These are phyloP conservation scores for Oryzias sinensis DNA, from an alignment of 2,797 vertebrate genomes.

Conservation along the genomic window DNA sequence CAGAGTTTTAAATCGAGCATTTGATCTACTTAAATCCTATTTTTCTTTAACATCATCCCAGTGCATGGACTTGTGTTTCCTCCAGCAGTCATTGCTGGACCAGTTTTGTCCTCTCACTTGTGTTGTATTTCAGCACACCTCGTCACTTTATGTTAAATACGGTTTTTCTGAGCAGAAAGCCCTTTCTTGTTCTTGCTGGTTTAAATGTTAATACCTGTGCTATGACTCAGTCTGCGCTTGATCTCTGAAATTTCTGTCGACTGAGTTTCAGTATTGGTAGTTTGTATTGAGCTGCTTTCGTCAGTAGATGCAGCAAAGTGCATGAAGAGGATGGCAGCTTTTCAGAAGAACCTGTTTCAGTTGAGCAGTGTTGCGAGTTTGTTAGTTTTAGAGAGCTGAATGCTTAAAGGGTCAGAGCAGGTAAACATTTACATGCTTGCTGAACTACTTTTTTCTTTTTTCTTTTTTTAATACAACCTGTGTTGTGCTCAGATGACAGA, in stretches of 20 bases:
- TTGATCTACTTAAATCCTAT: conserved; percentile 22
- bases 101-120: conserved; percentile 46
- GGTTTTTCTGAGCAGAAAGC: conserved; percentile 29
- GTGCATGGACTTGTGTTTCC: conserved; percentile 33
- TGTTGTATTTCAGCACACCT: conserved; percentile 45
- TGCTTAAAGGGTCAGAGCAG: neutral
- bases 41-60: conserved; percentile 5
- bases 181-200: conserved; percentile 10
- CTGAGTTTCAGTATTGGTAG: conserved; percentile 63
- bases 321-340: conserved; percentile 22
- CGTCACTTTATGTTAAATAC: conserved; percentile 19
- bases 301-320: conserved; percentile 38
- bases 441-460: neutral
- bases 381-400: conserved; percentile 5
- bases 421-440: conserved; percentile 2
- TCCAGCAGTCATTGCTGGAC: conserved; percentile 53
- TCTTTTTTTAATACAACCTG: neutral
- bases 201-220: conserved; percentile 46
- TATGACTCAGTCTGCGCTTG: conserved; percentile 57
- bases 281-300: conserved; percentile 45
- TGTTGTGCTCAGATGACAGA: conserved; percentile 92
- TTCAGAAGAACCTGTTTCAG: conserved; percentile 34
- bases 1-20: conserved; percentile 7
- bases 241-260: conserved; percentile 59
- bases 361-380: conserved; percentile 19